Evolutionary conservation across 2,888 invertebrate genomes (phyloP).

Genomic region (Anaspis maculata): DNA sequence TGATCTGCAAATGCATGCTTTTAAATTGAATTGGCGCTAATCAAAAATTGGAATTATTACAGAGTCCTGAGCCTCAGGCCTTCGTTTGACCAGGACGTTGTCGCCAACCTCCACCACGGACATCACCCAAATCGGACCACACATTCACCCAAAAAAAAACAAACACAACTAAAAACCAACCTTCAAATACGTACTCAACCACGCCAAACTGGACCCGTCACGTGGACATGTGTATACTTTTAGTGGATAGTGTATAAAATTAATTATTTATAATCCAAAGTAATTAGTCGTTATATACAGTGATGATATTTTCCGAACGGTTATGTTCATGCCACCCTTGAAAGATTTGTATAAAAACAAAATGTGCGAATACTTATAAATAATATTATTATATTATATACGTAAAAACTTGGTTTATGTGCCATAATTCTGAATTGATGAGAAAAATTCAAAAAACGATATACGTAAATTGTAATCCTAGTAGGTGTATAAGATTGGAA

Average conservation of each 20-base stretch:
- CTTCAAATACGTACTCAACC: conserved; percentile 35
- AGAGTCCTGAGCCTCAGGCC: conserved; percentile 37
- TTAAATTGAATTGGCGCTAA: no score
- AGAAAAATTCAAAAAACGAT: conserved; percentile 23
- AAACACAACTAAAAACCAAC: no score
- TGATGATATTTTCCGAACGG: conserved; percentile 30
- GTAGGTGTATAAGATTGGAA: no score
- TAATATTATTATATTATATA: no score
- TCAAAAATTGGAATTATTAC: conserved; percentile 36
- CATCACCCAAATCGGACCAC: conserved; percentile 26
- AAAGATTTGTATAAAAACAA: no score
- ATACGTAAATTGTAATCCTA: conserved; percentile 35
- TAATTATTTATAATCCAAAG: conserved; percentile 37
- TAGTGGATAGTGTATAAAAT: conserved; percentile 34
- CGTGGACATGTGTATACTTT: conserved; percentile 42
- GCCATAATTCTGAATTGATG: conserved; percentile 30
- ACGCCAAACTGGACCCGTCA: conserved; percentile 33
- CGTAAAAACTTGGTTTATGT: conserved; percentile 30
- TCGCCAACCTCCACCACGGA: conserved; percentile 28
- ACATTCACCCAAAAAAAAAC: no score
- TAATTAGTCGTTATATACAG: conserved; percentile 26
- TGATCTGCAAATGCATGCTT: no score
- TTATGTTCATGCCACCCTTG: conserved; percentile 24
- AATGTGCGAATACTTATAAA: no score
- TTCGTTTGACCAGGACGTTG: conserved; percentile 34